phyloP scores from a whole-genome alignment of 2,797 vertebrate genomes.

The Accipiter badius region DNA sequence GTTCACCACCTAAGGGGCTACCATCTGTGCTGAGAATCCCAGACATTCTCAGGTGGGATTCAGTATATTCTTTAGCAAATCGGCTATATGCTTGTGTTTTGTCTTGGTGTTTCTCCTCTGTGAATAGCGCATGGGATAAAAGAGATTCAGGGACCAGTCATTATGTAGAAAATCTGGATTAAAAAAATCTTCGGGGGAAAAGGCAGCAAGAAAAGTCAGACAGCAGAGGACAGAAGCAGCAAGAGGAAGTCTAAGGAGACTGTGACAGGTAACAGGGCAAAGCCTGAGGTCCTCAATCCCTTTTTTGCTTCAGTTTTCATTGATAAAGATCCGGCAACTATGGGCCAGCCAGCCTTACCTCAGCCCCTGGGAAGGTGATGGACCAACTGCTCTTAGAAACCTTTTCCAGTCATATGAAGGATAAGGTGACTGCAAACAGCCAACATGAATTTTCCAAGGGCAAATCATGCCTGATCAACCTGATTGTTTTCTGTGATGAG shows the following conservation, averaged over 20 bases:
- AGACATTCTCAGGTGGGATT: background rate
- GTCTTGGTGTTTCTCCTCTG: background rate
- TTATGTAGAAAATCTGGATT: background rate
- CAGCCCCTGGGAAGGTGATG: background rate
- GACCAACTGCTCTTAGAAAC: background rate
- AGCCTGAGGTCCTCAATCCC: background rate
- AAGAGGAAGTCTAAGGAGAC: background rate
- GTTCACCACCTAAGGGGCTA: background rate
- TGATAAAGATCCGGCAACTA: background rate
- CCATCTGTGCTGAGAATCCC: background rate
- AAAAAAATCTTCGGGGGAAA: background rate
- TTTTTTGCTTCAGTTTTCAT: background rate
- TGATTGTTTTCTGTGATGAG: background rate
- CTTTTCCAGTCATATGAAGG: background rate
- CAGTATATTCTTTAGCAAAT: background rate
- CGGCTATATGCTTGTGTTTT: background rate
- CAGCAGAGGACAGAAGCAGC: background rate
- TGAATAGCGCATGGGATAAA: background rate
- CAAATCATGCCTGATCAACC: background rate
- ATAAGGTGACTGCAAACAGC: background rate
- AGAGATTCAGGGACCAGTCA: background rate
- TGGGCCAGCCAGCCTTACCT: background rate
- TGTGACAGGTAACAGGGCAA: background rate
- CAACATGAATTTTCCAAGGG: background rate
- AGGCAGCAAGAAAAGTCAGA: background rate